Evolutionary conservation across 2,888 invertebrate genomes (phyloP).

Genomic region (Argynnis bischoffii): DNA sequence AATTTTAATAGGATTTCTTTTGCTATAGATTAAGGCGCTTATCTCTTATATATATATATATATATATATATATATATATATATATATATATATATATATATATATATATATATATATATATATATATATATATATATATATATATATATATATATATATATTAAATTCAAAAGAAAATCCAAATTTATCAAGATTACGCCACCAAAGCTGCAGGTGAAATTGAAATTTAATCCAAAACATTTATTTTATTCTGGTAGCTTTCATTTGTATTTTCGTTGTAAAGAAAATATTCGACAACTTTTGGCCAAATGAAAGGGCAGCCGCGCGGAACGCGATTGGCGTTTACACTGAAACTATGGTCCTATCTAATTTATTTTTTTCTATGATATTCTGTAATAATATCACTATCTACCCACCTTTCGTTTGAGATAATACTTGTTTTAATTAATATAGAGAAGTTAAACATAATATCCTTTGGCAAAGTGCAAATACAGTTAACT

Average conservation of each 20-base stretch:
- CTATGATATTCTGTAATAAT: background rate
- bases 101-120: too few species aligned
- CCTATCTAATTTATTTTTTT: slow-evolving; percentile 10
- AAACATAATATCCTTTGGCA: too few species aligned
- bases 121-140: too few species aligned
- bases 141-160: too few species aligned
- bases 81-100: too few species aligned
- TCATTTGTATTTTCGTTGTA: slow-evolving; percentile 16
- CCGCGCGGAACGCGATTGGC: slow-evolving; percentile 5
- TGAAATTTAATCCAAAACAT: slow-evolving; percentile 6
- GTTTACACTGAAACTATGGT: slow-evolving; percentile 7
- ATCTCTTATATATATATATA: background rate
- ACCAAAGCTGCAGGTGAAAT: background rate
- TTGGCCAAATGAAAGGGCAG: slow-evolving; percentile 20
- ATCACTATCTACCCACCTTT: too few species aligned
- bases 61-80: too few species aligned
- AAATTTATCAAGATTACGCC: background rate
- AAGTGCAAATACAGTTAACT: too few species aligned
- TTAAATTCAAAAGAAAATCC: background rate
- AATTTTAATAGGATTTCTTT: background rate
- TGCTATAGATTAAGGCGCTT: background rate
- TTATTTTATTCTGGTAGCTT: slow-evolving; percentile 4
- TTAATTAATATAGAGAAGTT: too few species aligned
- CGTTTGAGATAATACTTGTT: too few species aligned
- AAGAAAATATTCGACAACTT: slow-evolving; percentile 19